Evolutionary conservation across 2,113 vertebrate genomes (phyloP).

Genomic region (Gallinago media): DNA sequence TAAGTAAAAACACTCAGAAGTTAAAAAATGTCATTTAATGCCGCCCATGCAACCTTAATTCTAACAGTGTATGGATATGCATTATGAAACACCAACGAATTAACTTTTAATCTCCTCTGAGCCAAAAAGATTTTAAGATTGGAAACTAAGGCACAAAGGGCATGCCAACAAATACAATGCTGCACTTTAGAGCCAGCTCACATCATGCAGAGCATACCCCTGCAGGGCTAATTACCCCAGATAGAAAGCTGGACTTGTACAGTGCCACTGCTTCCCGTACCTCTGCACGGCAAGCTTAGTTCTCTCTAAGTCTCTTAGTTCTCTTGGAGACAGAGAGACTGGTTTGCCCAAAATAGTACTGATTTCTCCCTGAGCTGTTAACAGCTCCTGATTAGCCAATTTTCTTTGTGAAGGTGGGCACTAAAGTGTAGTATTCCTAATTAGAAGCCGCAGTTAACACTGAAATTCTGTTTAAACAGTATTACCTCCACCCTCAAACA

Average conservation of each 20-base stretch:
- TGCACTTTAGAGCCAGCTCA: not conserved
- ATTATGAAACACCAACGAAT: conserved; percentile 48
- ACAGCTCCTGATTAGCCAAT: conserved; percentile 17
- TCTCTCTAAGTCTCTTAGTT: not conserved
- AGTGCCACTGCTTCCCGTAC: not conserved
- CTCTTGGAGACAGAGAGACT: not conserved
- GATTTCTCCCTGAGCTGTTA: not conserved
- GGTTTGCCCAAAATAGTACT: not conserved
- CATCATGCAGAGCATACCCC: not conserved
- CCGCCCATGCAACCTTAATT: conserved; percentile 9
- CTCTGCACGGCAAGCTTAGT: not conserved
- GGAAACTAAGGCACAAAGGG: conserved; percentile 42
- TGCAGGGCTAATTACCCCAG: conserved; percentile 40
- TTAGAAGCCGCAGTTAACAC: not conserved
- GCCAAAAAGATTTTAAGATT: conserved; percentile 54
- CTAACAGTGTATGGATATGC: not conserved
- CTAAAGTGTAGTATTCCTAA: not conserved
- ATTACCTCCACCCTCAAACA: not conserved
- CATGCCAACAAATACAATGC: conserved; percentile 29
- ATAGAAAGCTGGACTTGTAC: not conserved
- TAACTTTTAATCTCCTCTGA: conserved; percentile 63
- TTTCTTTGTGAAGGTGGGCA: conserved; percentile 13
- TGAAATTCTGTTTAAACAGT: conserved; percentile 23
- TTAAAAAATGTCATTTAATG: conserved; percentile 26
- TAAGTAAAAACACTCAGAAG: conserved; percentile 41